These are phyloP conservation scores for Heliconius hortense DNA, from an alignment of 2,888 invertebrate species.

Conservation along the genomic window DNA sequence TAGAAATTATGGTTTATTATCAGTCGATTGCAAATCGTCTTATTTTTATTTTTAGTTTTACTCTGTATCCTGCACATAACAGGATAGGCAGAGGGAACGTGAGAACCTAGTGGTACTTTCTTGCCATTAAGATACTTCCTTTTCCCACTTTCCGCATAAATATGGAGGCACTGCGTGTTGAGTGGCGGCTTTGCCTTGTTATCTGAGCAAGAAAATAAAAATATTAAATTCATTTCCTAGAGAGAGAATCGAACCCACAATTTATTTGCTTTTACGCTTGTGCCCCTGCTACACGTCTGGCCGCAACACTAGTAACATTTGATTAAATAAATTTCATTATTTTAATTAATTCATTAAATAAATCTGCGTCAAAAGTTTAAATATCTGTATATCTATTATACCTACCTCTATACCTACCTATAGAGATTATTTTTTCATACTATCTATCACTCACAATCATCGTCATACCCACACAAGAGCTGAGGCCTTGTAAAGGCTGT, in stretches of 20 bases:
- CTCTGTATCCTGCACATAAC: neutral
- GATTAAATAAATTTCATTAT: no score
- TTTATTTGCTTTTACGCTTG: neutral
- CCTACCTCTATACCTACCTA: neutral
- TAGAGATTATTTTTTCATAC: neutral
- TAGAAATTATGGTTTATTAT: neutral
- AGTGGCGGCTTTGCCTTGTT: neutral
- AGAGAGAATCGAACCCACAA: neutral
- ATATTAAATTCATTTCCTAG: neutral
- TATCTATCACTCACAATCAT: neutral
- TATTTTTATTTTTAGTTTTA: neutral
- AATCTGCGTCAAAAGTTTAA: no score
- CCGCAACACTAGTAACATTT: no score
- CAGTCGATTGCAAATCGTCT: neutral
- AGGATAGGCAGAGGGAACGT: neutral
- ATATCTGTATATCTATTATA: no score
- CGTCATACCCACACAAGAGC: conserved; percentile 7
- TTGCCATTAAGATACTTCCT: neutral
- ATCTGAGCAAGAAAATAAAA: neutral
- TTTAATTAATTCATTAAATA: no score
- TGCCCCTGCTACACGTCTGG: neutral
- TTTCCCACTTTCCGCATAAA: neutral
- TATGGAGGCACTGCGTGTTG: neutral
- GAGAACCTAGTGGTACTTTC: neutral
- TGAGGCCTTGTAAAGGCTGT: conserved; percentile 3